Base-by-base conservation (phyloP, 2,797 vertebrate genomes). In the Centropyge bicolor region DNA sequence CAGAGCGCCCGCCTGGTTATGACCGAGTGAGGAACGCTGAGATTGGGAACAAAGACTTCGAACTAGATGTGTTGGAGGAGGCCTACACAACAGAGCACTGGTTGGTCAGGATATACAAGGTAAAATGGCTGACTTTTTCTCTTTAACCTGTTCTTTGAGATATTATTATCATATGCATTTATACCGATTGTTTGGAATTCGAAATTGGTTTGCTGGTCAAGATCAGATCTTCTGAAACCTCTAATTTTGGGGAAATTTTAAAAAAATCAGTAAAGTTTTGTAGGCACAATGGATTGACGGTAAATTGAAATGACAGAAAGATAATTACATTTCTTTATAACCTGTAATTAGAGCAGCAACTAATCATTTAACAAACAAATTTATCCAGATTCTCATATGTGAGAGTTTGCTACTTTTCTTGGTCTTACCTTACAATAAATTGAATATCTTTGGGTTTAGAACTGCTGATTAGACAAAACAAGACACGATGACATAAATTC, bases 91-190 rank as follows among this genome's bases (percentile, higher is more conserved):
- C 98, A 93, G 98, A 99, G 89, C 98, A 99, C 80, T 99, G 98
- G 98, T 95, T 99, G 62, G 98, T 99, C 76, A 97, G 98, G 92
- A 99, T 99, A 98, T 99, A 99, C 95, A 99, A 99, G 96, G 98
- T 99, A 78, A 92, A 52, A 8, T 1, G 10, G 35, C 16, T 10
- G 0, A 40, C 9, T 31, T 35, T 17, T 9, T 11, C 46, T 54
- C 40, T 22, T 24, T 3, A 66, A 5, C 8, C 9, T 56, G 10
- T 45, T 35, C 12, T 64, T 1, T 55, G 24, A 55, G 7, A n/a
- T 10, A n/a, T 51, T 13, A 43, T 43, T 43, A 43, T 40, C 38
- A 8, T 8, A 20, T 48, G 2, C 4, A 4, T 31, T 31, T 31
- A 31, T 31, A 31, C n/a, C n/a, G n/a, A n/a, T n/a, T n/a, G n/a